Conservation (phyloP, 2,113 vertebrate genomes). For the Myocastor coypus region DNA sequence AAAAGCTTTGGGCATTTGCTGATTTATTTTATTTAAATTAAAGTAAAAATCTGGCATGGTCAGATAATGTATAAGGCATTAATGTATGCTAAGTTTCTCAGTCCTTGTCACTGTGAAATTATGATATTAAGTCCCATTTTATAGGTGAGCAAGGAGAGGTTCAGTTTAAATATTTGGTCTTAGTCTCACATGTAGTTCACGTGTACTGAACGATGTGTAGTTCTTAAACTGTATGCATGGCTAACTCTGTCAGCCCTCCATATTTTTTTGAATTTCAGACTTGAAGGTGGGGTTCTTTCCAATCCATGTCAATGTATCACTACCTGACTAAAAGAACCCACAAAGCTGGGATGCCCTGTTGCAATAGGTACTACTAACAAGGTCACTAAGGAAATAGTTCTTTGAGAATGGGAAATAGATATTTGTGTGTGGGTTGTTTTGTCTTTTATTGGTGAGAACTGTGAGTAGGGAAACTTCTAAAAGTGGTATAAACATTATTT, state of each 20-base stretch:
- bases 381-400: background rate
- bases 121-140: background rate
- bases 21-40: background rate
- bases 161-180: background rate
- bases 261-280: background rate
- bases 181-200: background rate
- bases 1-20: background rate
- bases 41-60: slow-evolving; percentile 5
- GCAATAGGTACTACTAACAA: background rate
- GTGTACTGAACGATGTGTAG: background rate
- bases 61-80: background rate
- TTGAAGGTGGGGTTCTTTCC: background rate
- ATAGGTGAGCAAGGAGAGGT: background rate
- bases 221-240: background rate
- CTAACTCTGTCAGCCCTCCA: background rate
- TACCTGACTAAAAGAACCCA: background rate
- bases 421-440: background rate
- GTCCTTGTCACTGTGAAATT: background rate
- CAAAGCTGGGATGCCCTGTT: background rate
- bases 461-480: background rate
- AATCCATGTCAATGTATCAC: background rate
- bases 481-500: background rate
- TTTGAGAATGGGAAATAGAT: background rate
- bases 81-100: background rate
- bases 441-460: background rate